Evolutionary conservation across 2,797 vertebrate species (phyloP).

Genomic region (Parauchenoglanis punctatus): DNA sequence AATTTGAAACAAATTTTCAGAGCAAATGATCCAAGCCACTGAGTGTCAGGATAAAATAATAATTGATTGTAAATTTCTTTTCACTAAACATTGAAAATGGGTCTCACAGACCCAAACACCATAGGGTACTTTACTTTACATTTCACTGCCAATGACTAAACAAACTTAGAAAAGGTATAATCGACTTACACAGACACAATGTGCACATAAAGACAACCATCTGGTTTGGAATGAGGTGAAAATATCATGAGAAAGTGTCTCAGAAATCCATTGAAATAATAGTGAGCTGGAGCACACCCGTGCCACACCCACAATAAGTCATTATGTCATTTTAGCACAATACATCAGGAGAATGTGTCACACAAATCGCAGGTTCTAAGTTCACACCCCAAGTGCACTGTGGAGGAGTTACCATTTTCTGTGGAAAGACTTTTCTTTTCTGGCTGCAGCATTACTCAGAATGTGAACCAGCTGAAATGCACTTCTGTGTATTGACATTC

Average conservation of each 20-base stretch:
- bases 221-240: background rate
- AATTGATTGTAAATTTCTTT: background rate
- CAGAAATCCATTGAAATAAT: slow-evolving; percentile 7
- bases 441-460: background rate
- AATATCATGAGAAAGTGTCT: slow-evolving; percentile 31
- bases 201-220: background rate
- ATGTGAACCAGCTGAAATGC: background rate
- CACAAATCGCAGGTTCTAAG: background rate
- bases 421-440: background rate
- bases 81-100: background rate
- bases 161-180: background rate
- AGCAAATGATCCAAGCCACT: background rate
- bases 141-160: background rate
- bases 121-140: background rate
- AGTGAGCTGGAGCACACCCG: slow-evolving; percentile 16
- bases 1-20: background rate
- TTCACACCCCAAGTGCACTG: slow-evolving; percentile 1
- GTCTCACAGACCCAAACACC: background rate
- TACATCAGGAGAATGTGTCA: slow-evolving; percentile 36
- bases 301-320: slow-evolving; percentile 37
- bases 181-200: background rate
- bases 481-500: background rate
- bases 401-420: background rate
- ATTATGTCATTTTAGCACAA: slow-evolving; percentile 32
- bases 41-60: background rate